A percentile compares a stretch with the other conserved stretches of the same genome.
These are phyloP conservation scores for Uropsilus gracilis DNA, from an alignment of 2,113 vertebrate genomes.

Conservation along the genomic window DNA sequence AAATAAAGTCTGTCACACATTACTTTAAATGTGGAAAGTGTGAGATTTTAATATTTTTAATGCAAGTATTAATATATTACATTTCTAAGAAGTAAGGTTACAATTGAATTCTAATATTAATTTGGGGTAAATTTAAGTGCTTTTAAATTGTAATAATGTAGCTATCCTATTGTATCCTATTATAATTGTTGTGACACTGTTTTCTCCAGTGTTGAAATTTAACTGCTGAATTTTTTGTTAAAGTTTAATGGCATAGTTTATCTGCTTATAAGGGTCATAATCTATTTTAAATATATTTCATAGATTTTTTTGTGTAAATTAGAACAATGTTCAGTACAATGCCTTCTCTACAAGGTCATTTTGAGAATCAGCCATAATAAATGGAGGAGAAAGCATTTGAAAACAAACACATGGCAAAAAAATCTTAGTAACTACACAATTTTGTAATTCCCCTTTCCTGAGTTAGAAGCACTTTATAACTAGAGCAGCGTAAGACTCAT, in stretches of 20 bases:
- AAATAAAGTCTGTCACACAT: too few species aligned
- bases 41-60: not conserved
- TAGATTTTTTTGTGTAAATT: slow-evolving; percentile 21
- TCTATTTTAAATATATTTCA: not conserved
- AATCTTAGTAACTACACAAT: not conserved
- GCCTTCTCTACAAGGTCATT: not conserved
- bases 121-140: not conserved
- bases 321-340: not conserved
- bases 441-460: not conserved
- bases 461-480: not conserved
- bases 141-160: not conserved
- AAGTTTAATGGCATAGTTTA: not conserved
- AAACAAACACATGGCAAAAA: not conserved
- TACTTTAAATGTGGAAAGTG: not conserved
- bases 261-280: not conserved
- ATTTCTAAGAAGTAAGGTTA: not conserved
- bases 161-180: not conserved
- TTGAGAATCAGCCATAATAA: not conserved
- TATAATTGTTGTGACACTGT: not conserved
- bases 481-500: not conserved
- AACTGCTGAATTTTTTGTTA: not conserved
- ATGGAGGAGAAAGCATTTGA: not conserved
- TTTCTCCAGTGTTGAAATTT: not conserved
- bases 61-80: not conserved
- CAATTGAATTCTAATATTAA: not conserved